These are phyloP conservation scores for Stichodactyla helianthus DNA, from an alignment of 64 coral and sea anemone genomes.

Conservation along the genomic window DNA sequence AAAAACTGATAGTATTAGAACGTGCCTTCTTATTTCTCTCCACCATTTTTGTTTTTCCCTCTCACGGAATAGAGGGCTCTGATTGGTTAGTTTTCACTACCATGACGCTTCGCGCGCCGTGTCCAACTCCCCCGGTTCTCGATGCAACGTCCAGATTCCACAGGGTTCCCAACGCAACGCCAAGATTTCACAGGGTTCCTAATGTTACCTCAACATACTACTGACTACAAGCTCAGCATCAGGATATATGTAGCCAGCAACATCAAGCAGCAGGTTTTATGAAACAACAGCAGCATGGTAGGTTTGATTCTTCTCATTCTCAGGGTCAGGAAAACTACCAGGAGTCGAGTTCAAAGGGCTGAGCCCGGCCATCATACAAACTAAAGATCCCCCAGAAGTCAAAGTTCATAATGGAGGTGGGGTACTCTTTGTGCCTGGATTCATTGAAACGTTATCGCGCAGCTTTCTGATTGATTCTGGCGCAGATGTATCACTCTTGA, in stretches of 20 bases:
- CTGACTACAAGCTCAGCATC: not conserved
- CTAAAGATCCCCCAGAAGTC: not conserved
- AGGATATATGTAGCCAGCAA: not conserved
- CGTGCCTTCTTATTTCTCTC: no score
- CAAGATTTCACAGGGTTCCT: not conserved
- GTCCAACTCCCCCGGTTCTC: no score
- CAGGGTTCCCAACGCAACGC: not conserved
- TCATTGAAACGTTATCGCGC: not conserved
- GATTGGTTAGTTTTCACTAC: no score
- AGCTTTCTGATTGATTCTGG: not conserved
- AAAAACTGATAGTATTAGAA: no score
- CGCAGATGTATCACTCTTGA: not conserved
- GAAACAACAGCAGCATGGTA: no score
- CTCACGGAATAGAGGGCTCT: no score
- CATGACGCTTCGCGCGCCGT: no score
- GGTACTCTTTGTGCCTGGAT: not conserved
- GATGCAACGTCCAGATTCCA: not conserved
- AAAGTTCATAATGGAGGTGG: not conserved
- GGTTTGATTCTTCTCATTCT: no score
- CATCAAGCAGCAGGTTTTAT: not conserved
- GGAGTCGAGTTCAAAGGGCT: not conserved
- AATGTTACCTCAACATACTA: not conserved
- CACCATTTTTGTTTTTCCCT: no score
- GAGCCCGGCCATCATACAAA: not conserved
- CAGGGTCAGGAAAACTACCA: not conserved